Percentiles rank a stretch among this genome's conserved stretches.
These are phyloP conservation scores for Drosophila atripex DNA, from an alignment of 2,888 invertebrate species.

Conservation along the genomic window DNA sequence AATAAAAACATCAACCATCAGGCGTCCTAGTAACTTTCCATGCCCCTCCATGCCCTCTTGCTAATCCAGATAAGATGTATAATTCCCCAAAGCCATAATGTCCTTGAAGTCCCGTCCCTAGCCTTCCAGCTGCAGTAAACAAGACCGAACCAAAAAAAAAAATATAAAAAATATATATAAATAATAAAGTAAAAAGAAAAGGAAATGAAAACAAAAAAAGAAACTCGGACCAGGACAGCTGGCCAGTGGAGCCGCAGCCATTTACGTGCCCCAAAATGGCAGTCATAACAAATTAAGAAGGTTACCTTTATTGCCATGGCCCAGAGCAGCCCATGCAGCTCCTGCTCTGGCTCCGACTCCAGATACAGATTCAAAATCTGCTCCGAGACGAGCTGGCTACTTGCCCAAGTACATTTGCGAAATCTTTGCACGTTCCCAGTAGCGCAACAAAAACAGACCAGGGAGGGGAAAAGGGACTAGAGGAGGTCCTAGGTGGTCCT, in stretches of 20 bases:
- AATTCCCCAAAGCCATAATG: background rate
- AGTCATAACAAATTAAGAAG: slow-evolving; percentile 78
- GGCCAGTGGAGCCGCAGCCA: slow-evolving; percentile 47
- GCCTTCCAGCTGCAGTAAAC: background rate
- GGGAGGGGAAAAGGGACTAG: slow-evolving; percentile 10
- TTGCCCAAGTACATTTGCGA: slow-evolving; percentile 53
- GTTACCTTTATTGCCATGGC: slow-evolving; percentile 55
- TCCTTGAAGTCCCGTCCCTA: background rate
- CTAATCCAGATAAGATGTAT: background rate
- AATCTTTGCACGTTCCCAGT: slow-evolving; percentile 50
- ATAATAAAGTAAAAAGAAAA: background rate
- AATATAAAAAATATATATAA: slow-evolving; percentile 2
- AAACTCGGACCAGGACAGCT: slow-evolving; percentile 21
- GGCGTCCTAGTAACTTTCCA: background rate
- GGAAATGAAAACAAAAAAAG: slow-evolving; percentile 7
- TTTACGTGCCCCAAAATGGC: slow-evolving; percentile 68
- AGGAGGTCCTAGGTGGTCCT: background rate
- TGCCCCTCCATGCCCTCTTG: too few relatives aligned
- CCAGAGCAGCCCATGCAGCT: slow-evolving; percentile 27
- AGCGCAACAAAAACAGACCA: slow-evolving; percentile 19
- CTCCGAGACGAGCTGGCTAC: slow-evolving; percentile 37
- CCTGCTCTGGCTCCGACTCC: slow-evolving; percentile 1
- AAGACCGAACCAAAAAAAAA: background rate
- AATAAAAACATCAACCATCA: background rate
- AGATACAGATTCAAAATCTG: slow-evolving; percentile 18